Evolutionary conservation across 1,140 invertebrate species (phyloP).

Genomic region (Leptonema lineaticorne): DNA sequence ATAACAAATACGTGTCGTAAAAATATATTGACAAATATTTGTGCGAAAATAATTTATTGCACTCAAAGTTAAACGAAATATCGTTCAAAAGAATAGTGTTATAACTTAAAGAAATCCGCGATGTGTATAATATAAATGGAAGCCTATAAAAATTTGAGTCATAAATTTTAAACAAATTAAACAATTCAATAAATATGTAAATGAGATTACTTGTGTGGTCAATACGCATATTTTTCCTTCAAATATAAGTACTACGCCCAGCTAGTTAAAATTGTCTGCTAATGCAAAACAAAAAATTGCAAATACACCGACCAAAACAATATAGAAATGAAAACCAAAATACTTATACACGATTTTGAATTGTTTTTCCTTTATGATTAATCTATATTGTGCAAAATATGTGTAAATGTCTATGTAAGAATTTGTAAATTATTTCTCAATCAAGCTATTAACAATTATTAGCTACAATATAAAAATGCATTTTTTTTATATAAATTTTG

Average conservation of each 20-base stretch:
- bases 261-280: not conserved
- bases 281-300: not conserved
- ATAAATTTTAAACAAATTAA: too few relatives aligned
- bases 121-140: too few relatives aligned
- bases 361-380: not conserved
- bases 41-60: too few relatives aligned
- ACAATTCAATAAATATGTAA: too few relatives aligned
- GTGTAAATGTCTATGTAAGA: not conserved
- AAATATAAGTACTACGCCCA: slow-evolving; percentile 3
- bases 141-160: too few relatives aligned
- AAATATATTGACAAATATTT: too few relatives aligned
- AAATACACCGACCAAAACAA: not conserved
- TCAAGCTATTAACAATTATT: not conserved
- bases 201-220: too few relatives aligned
- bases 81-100: too few relatives aligned
- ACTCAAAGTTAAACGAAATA: too few relatives aligned
- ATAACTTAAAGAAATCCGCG: too few relatives aligned
- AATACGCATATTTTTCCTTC: not conserved
- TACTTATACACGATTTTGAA: not conserved
- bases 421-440: not conserved
- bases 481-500: not conserved
- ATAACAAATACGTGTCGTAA: too few relatives aligned
- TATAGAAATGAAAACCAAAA: not conserved
- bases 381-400: not conserved
- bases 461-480: not conserved